A percentile compares a stretch with the other conserved stretches of the same genome.
Conservation (phyloP, 2,113 vertebrate genomes). For the Cygnus atratus region DNA sequence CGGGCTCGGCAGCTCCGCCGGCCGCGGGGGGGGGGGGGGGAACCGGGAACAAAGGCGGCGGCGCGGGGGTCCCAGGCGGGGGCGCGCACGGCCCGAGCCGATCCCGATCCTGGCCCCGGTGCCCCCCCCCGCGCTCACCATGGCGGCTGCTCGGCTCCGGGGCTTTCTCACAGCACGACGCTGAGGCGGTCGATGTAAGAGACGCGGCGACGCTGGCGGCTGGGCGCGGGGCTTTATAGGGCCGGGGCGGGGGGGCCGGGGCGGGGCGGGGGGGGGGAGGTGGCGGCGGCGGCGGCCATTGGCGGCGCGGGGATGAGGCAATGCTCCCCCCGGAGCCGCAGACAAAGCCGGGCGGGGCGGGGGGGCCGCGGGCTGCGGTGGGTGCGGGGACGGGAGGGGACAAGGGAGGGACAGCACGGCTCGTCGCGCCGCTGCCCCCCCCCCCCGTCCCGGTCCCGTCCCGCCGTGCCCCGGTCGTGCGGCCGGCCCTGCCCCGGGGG, state of each 20-base stretch:
- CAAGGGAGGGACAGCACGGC: no score
- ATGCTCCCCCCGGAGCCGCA: background rate
- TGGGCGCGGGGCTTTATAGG: background rate
- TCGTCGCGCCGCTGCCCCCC: background rate
- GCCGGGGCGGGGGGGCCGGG: background rate
- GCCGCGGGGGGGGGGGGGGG: no score
- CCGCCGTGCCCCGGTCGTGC: no score
- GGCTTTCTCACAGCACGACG: background rate
- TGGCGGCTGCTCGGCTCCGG: background rate
- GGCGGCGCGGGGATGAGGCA: background rate
- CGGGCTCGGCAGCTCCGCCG: no score
- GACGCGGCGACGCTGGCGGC: background rate
- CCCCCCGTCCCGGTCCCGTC: background rate
- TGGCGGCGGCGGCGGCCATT: background rate
- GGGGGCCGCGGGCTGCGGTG: background rate
- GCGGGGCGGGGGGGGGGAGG: background rate
- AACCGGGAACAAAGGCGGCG: no score
- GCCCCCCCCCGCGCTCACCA: background rate
- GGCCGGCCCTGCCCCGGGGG: no score
- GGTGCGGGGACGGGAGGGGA: no score
- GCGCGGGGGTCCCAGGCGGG: no score
- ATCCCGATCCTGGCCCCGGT: no score
- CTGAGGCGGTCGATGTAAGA: background rate
- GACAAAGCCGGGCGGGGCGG: background rate
- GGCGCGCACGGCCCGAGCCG: no score